phyloP scores from a whole-genome alignment of 2,888 invertebrate species.

The Orchesellides sinensis region DNA sequence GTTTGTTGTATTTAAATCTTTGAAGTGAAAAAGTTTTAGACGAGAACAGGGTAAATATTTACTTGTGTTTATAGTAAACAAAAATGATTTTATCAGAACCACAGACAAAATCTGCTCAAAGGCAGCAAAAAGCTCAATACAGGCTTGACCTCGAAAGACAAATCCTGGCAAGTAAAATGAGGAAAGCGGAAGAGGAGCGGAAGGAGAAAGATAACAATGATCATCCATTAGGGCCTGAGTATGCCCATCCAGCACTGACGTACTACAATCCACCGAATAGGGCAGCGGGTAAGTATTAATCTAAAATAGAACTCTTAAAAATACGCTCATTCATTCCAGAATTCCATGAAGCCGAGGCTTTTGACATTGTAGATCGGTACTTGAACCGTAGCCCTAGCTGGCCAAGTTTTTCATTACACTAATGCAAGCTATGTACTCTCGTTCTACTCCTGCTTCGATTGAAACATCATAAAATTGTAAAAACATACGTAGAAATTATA shows the following conservation, averaged over 20 bases:
- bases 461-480: conserved; percentile 4
- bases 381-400: conserved; percentile 4
- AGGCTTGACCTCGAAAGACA: conserved; percentile 68
- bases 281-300: background rate
- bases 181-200: conserved; percentile 59
- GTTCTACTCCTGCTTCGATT: conserved; percentile 7
- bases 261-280: conserved; percentile 37
- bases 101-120: conserved; percentile 33
- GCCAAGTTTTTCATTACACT: conserved; percentile 37
- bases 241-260: conserved; percentile 38
- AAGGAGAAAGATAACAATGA: conserved; percentile 52
- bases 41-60: too few relatives aligned
- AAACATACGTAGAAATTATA: background rate
- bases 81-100: conserved; percentile 9
- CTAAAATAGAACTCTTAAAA: background rate
- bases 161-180: conserved; percentile 60
- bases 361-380: conserved; percentile 35
- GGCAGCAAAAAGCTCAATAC: conserved; percentile 59
- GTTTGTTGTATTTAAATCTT: too few relatives aligned
- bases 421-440: conserved; percentile 11
- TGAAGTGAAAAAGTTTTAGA: too few relatives aligned
- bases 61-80: background rate
- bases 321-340: background rate
- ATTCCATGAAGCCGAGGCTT: conserved; percentile 17
- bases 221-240: conserved; percentile 69